Percentiles rank a stretch among this genome's conserved stretches.
Conservation (phyloP, 1,140 invertebrate species). For the Cyclargus thomasi region DNA sequence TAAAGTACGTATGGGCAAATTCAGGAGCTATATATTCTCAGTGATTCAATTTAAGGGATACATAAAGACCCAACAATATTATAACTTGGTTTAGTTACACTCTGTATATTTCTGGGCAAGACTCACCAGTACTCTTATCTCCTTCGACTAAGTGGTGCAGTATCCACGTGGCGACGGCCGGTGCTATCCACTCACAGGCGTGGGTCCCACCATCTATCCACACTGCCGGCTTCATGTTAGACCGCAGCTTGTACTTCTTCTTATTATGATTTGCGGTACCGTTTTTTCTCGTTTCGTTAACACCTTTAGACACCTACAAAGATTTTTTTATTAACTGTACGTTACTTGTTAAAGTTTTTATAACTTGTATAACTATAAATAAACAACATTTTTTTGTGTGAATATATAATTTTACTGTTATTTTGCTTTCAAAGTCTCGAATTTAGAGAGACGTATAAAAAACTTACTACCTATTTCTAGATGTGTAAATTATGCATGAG, state of each 20-base stretch:
- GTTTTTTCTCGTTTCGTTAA: conserved; percentile 29
- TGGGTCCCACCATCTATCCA: conserved; percentile 84
- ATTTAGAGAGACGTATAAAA: neutral
- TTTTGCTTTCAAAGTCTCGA: neutral
- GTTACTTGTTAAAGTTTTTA: neutral
- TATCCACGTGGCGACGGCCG: conserved; percentile 87
- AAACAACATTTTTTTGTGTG: too few species aligned
- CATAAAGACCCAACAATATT: too few species aligned
- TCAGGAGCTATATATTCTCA: too few species aligned
- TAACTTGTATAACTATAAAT: too few species aligned
- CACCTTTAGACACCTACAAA: conserved; percentile 23
- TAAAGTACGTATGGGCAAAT: too few species aligned
- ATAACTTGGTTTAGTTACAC: too few species aligned
- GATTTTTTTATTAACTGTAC: neutral
- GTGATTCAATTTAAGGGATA: too few species aligned
- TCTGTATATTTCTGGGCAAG: too few species aligned
- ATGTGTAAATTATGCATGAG: neutral
- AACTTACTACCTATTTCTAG: neutral
- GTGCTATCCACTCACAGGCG: conserved; percentile 90
- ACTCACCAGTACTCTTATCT: conserved; percentile 72
- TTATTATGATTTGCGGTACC: conserved; percentile 42
- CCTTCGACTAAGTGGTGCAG: conserved; percentile 83
- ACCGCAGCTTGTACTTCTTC: conserved; percentile 66
- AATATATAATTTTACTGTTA: neutral
- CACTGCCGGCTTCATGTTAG: conserved; percentile 76